These are phyloP conservation scores for Tenodera sinensis DNA, from an alignment of 2,888 invertebrate species.

Conservation along the genomic window DNA sequence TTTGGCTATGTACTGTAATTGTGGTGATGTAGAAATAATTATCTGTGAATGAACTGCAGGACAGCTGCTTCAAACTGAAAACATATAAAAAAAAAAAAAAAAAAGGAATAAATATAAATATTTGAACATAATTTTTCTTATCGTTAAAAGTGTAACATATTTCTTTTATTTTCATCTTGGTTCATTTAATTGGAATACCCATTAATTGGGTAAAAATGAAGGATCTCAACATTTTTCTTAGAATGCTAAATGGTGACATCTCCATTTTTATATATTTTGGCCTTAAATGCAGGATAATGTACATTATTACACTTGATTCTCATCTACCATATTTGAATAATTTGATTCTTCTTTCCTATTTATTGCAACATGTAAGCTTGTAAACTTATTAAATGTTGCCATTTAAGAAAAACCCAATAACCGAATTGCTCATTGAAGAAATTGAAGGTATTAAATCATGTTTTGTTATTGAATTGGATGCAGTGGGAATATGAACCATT, in stretches of 20 bases:
- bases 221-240: background rate
- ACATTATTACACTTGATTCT: background rate
- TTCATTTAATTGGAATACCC: background rate
- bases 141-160: background rate
- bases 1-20: constrained; percentile 8
- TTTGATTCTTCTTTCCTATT: background rate
- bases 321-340: background rate
- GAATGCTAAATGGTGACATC: background rate
- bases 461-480: background rate
- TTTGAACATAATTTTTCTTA: background rate
- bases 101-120: background rate
- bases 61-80: background rate
- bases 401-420: background rate
- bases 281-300: background rate
- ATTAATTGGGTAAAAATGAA: background rate
- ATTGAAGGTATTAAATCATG: background rate
- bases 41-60: background rate
- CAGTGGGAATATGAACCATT: background rate
- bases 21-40: constrained; percentile 11
- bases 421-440: background rate
- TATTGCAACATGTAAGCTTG: background rate
- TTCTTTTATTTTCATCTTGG: background rate
- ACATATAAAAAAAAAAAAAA: background rate
- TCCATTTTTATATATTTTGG: background rate
- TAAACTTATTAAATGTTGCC: background rate